phyloP scores from a whole-genome alignment of 2,888 invertebrate species.

The Andrena minutula region DNA sequence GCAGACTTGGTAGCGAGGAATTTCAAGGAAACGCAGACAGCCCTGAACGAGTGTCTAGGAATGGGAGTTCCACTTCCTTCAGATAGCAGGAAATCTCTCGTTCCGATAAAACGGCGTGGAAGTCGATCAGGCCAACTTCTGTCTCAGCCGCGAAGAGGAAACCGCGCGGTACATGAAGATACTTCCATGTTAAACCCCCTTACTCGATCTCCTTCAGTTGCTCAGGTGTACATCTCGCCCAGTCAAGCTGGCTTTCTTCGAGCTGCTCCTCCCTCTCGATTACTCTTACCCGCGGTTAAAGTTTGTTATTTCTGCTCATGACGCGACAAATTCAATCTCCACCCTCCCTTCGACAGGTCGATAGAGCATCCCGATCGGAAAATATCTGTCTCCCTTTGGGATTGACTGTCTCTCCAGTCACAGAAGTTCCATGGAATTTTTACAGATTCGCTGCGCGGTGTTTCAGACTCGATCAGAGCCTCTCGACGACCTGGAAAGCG shows the following conservation, averaged over 20 bases:
- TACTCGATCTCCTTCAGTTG: neutral
- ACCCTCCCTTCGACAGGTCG: neutral
- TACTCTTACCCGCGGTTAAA: slow-evolving; percentile 73
- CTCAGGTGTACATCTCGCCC: neutral
- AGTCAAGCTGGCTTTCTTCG: slow-evolving; percentile 22
- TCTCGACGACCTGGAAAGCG: too few species aligned
- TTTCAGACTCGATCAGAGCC: too few species aligned
- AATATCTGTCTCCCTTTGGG: neutral
- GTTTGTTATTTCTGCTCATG: slow-evolving; percentile 71
- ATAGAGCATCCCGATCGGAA: slow-evolving; percentile 14
- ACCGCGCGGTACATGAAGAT: slow-evolving; percentile 10
- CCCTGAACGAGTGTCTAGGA: neutral
- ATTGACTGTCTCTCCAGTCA: neutral
- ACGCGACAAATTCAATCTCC: slow-evolving; percentile 73
- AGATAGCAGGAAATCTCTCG: neutral
- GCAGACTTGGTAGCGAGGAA: neutral
- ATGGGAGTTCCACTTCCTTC: neutral
- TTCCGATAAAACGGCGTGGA: neutral
- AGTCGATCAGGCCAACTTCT: slow-evolving; percentile 37
- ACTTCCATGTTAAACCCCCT: slow-evolving; percentile 25
- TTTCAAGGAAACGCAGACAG: neutral
- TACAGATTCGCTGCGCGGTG: neutral
- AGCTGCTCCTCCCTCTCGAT: slow-evolving; percentile 39
- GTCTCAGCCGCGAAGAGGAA: neutral
- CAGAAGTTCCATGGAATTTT: neutral